Evolutionary conservation across 2,888 invertebrate species (phyloP).

Genomic region (Dryococelus australis): DNA sequence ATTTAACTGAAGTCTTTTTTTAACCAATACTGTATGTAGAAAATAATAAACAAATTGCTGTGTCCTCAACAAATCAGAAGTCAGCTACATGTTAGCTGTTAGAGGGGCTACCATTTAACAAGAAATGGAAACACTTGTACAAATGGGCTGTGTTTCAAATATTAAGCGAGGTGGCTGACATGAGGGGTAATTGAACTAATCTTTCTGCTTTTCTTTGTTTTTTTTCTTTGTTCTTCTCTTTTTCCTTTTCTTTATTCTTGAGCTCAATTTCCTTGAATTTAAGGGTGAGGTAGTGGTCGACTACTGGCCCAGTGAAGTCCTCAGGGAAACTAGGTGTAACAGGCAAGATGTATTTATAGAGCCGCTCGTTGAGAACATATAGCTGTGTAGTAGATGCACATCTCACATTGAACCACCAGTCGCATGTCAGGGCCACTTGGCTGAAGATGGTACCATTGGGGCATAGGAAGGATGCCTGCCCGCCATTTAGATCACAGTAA

Average conservation of each 20-base stretch:
- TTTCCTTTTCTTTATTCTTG: slow-evolving; percentile 51
- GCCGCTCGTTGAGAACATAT: slow-evolving; percentile 86
- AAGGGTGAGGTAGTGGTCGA: slow-evolving; percentile 83
- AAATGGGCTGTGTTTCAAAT: neutral
- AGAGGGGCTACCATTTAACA: neutral
- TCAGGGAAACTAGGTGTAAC: slow-evolving; percentile 89
- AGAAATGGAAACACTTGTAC: neutral
- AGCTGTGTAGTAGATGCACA: slow-evolving; percentile 84
- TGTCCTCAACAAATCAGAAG: neutral
- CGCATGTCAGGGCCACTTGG: slow-evolving; percentile 86
- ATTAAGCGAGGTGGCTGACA: neutral
- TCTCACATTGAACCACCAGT: slow-evolving; percentile 94
- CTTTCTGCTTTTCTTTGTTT: slow-evolving; percentile 48
- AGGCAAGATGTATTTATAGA: slow-evolving; percentile 88
- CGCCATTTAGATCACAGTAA: slow-evolving; percentile 89
- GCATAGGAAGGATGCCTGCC: slow-evolving; percentile 88
- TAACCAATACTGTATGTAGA: too few species aligned
- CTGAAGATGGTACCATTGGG: slow-evolving; percentile 92
- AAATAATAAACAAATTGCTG: neutral
- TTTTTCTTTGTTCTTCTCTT: slow-evolving; percentile 66
- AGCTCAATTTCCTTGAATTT: slow-evolving; percentile 86
- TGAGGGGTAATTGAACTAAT: neutral
- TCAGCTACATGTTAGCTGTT: neutral
- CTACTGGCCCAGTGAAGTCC: slow-evolving; percentile 87
- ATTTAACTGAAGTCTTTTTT: neutral